phyloP scores from a whole-genome alignment of 2,797 vertebrate species.

The Phoebastria nigripes region DNA sequence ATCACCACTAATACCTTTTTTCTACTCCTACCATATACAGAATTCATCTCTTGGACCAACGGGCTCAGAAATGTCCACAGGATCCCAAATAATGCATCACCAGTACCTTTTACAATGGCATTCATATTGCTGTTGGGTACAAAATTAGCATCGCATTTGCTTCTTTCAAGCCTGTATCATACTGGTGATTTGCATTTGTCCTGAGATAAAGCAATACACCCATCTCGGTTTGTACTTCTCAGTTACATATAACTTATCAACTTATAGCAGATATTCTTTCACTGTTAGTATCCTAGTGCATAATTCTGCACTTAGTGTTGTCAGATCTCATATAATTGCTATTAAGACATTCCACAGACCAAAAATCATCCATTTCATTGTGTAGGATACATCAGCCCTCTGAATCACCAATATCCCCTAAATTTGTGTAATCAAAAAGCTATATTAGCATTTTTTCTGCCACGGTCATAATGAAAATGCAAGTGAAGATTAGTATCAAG shows the following conservation, averaged over 20 bases:
- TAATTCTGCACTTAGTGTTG: neutral
- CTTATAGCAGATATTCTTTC: neutral
- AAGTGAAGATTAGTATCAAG: neutral
- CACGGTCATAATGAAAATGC: neutral
- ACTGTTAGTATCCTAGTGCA: neutral
- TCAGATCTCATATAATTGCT: neutral
- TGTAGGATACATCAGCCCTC: neutral
- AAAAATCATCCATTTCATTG: neutral
- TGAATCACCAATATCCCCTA: neutral
- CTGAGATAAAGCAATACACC: neutral
- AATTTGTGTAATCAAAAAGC: neutral
- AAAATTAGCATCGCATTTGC: neutral
- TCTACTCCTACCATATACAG: neutral
- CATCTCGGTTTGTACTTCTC: neutral
- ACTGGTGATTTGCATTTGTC: neutral
- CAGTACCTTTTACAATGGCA: neutral
- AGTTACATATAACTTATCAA: neutral
- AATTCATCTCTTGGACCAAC: neutral
- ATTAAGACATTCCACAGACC: neutral
- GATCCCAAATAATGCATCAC: neutral
- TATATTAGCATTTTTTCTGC: neutral
- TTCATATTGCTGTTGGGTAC: neutral
- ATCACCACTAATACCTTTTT: neutral
- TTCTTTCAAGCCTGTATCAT: neutral
- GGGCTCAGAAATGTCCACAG: neutral